Conservation (phyloP, 2,888 invertebrate species). For the Dicranocentrus wangi region DNA sequence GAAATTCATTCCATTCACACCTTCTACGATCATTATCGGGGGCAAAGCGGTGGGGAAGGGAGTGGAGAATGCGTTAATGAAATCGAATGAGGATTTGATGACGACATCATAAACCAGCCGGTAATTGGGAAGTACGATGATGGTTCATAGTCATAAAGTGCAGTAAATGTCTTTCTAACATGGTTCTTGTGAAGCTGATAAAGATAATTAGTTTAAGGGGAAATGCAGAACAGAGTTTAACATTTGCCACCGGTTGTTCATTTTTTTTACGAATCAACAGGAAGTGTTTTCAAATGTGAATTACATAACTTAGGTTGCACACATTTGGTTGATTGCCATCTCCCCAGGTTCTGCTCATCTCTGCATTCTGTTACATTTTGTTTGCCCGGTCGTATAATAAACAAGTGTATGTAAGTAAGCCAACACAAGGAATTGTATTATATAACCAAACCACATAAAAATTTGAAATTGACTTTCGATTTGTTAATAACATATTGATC, state of each 20-base stretch:
- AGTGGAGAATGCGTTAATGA: slow-evolving; percentile 14
- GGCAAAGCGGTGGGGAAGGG: not conserved
- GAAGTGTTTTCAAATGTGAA: no score
- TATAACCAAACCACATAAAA: no score
- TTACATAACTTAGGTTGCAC: not conserved
- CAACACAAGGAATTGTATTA: no score
- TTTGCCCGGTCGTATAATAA: no score
- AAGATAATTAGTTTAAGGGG: slow-evolving; percentile 48
- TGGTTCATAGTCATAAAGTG: slow-evolving; percentile 33
- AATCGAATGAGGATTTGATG: slow-evolving; percentile 11
- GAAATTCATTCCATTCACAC: slow-evolving; percentile 22
- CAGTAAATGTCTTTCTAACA: slow-evolving; percentile 51
- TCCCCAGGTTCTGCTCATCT: not conserved
- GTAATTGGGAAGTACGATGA: slow-evolving; percentile 48
- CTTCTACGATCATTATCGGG: not conserved
- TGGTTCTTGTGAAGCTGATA: slow-evolving; percentile 31
- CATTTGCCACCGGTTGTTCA: not conserved
- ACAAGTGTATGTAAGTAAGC: no score
- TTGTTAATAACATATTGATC: no score
- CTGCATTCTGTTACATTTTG: not conserved
- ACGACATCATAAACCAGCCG: slow-evolving; percentile 47
- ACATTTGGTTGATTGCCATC: not conserved
- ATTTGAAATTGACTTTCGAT: no score
- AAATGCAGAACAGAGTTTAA: slow-evolving; percentile 19
- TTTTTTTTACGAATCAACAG: no score